Percentiles rank a stretch among this genome's conserved stretches.
Evolutionary conservation across 1,140 invertebrate genomes (phyloP).

Genomic region (Drosophila ficusphila): DNA sequence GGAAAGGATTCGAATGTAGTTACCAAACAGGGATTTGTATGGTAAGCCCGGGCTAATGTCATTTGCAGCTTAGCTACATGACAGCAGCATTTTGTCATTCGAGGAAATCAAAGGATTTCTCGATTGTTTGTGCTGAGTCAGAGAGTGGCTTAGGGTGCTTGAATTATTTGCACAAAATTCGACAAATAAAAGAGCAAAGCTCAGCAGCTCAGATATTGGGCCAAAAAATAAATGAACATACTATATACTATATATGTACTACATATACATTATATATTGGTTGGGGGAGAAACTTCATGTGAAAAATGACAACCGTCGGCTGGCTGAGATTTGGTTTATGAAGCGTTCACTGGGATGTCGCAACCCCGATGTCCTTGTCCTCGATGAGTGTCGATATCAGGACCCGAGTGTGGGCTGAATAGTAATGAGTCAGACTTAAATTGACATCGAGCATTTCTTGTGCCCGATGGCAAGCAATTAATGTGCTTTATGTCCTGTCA

Average conservation of each 20-base stretch:
- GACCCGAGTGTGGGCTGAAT: slow-evolving; percentile 63
- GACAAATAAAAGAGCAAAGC: slow-evolving; percentile 20
- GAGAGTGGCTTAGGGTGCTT: slow-evolving; percentile 52
- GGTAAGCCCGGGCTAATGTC: slow-evolving; percentile 56
- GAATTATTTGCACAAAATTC: slow-evolving; percentile 59
- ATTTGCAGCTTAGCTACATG: slow-evolving; percentile 62
- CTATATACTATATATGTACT: slow-evolving; percentile 3
- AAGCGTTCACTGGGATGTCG: slow-evolving; percentile 21
- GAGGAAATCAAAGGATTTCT: slow-evolving; percentile 49
- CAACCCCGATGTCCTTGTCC: slow-evolving; percentile 12
- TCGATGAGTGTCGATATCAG: slow-evolving; percentile 18
- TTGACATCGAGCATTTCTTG: slow-evolving; percentile 36
- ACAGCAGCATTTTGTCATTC: slow-evolving; percentile 60
- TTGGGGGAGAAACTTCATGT: slow-evolving; percentile 38
- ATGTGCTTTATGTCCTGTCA: slow-evolving; percentile 74
- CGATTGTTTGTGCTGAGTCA: slow-evolving; percentile 66
- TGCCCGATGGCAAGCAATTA: slow-evolving; percentile 61
- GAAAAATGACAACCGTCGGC: slow-evolving; percentile 71
- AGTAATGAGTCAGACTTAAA: slow-evolving; percentile 64
- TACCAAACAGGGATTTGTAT: slow-evolving; percentile 22
- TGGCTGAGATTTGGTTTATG: slow-evolving; percentile 67
- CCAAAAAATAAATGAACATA: slow-evolving; percentile 25
- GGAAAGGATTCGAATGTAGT: slow-evolving; percentile 20
- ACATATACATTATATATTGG: background rate
- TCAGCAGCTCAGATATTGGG: background rate